These are phyloP conservation scores for Glossophaga mutica DNA, from an alignment of 2,797 vertebrate species.

Conservation along the genomic window DNA sequence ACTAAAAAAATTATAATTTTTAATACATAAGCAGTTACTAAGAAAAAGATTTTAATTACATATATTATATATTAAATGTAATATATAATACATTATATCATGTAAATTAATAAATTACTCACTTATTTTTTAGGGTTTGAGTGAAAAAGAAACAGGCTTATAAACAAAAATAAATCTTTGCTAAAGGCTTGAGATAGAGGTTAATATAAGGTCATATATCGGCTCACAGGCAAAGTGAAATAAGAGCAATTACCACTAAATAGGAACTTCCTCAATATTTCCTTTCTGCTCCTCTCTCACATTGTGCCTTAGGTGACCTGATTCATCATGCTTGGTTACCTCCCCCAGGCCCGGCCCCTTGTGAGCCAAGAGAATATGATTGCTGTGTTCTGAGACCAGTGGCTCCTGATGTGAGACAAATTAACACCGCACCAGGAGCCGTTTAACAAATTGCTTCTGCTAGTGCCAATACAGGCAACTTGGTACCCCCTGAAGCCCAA, in stretches of 20 bases:
- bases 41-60: not conserved
- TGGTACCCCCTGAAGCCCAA: not conserved
- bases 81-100: not conserved
- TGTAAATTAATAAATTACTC: not conserved
- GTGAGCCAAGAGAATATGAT: not conserved
- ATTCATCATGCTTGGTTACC: not conserved
- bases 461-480: not conserved
- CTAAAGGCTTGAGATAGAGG: not conserved
- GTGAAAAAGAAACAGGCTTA: not conserved
- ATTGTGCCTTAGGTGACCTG: not conserved
- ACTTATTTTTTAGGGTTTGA: not conserved
- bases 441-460: slow-evolving; percentile 55
- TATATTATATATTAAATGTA: not conserved
- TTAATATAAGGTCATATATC: not conserved
- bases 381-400: not conserved
- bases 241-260: slow-evolving; percentile 17
- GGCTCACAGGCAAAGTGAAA: not conserved
- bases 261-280: not conserved
- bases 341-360: not conserved
- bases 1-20: not conserved
- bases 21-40: not conserved
- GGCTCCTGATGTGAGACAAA: slow-evolving; percentile 52
- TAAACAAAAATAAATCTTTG: not conserved
- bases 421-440: slow-evolving; percentile 36
- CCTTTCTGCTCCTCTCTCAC: not conserved